Evolutionary conservation across 2,888 invertebrate genomes (phyloP), one percentile per base, ranked within the genome.

Genomic region (Euspilapteryx auroguttella): DNA sequence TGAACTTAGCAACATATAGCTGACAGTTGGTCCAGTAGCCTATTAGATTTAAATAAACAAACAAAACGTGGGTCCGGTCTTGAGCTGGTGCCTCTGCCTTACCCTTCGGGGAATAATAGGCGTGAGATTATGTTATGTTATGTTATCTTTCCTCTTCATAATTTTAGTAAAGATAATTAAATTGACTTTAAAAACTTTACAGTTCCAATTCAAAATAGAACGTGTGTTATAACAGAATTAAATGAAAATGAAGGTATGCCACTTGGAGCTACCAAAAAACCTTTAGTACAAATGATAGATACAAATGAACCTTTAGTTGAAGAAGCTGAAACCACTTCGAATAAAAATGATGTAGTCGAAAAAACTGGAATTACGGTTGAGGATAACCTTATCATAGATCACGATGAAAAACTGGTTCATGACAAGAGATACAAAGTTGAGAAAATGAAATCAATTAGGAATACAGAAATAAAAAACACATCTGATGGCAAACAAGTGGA

Each of bases 211-310:
- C n/a, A n/a, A n/a, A n/a, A n/a, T n/a, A n/a, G n/a, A n/a, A n/a
- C n/a, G n/a, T n/a, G n/a, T n/a, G n/a, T n/a, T n/a, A n/a, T n/a
- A 28, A 41, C 41, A 3, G 52, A 58, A 44, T 34, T 47, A 2
- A 29, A 32, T 2, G 34, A 44, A 9, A 12, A 4, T 5, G 49
- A 45, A 17, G 38, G 21, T 9, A 27, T 41, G 4, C 43, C 44
- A 28, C 41, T 31, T n/a, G 36, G 37, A 12, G 58, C 43, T 11
- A 50, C 51, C 38, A 52, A 41, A 28, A 69, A 63, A 40, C 49
- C 62, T 0, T 34, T 68, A 2, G 49, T 64, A 35, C 57, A 73
- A 50, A 50, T 69, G 3, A 50, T 68, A 22, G 59, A 61, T 21
- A 35, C 42, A 13, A 39, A 48, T 14, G 44, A 42, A 31, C 39